Evolutionary conservation across 2,113 vertebrate genomes (phyloP).

Genomic region (Trichomycterus rosablanca): DNA sequence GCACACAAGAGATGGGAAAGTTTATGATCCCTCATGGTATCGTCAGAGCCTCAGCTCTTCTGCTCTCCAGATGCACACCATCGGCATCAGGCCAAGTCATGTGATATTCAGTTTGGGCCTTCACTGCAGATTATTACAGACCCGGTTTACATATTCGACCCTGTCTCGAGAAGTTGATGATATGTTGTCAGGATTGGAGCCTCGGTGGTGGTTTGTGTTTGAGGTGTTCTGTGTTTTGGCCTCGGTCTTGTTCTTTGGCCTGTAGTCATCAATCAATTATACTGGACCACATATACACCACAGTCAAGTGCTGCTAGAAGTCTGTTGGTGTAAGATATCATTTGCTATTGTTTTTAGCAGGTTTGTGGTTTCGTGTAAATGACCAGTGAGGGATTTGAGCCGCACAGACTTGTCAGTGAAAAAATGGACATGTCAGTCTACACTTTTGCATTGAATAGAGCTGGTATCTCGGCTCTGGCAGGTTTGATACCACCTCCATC

Average conservation of each 20-base stretch:
- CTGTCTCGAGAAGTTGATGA: background rate
- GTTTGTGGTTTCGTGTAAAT: conserved; percentile 17
- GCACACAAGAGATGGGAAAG: background rate
- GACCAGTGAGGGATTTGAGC: background rate
- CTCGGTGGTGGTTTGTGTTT: conserved; percentile 41
- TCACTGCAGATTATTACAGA: background rate
- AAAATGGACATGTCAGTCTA: conserved; percentile 2
- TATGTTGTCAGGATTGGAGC: background rate
- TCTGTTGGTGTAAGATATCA: background rate
- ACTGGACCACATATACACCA: conserved; percentile 40
- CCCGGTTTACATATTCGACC: background rate
- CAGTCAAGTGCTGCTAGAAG: background rate
- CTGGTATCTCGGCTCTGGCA: too few species aligned
- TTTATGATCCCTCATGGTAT: background rate
- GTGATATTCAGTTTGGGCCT: too few species aligned
- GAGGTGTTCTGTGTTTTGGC: conserved; percentile 37
- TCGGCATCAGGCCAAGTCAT: background rate
- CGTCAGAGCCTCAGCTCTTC: background rate
- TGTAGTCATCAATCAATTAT: conserved; percentile 32
- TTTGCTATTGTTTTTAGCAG: conserved; percentile 1
- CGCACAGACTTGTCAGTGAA: background rate
- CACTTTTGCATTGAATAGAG: too few species aligned
- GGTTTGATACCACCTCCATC: too few species aligned
- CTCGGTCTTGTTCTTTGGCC: conserved; percentile 13
- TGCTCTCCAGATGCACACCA: background rate